These are phyloP conservation scores for Amphiprion clarkii DNA, from an alignment of 2,797 vertebrate species.

Conservation along the genomic window DNA sequence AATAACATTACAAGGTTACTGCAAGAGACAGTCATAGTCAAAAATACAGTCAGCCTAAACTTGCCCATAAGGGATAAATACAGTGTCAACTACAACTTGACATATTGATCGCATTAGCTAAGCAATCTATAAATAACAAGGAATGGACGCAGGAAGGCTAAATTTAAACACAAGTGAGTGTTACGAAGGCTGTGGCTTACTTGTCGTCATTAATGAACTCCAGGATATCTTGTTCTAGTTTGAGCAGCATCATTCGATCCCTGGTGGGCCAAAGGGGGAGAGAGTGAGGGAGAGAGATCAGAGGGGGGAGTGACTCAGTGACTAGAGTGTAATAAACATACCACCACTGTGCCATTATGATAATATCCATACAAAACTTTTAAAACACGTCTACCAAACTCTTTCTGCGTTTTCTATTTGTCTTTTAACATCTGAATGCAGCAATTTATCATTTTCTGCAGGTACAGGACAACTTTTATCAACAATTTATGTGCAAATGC, in stretches of 20 bases:
- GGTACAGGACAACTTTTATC: background rate
- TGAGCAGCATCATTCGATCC: conserved; percentile 99
- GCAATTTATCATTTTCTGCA: background rate
- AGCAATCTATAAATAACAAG: conserved; percentile 61
- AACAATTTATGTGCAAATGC: background rate
- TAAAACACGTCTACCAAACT: background rate
- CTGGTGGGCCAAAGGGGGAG: conserved; percentile 76
- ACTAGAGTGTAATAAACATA: conserved; percentile 18
- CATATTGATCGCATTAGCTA: conserved; percentile 49
- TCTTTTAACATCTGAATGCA: background rate
- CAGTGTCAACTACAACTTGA: conserved; percentile 35
- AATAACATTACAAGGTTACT: conserved; percentile 15
- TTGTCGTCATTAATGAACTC: conserved; percentile 98
- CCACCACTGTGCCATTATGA: background rate
- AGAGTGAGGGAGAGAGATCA: conserved; percentile 15
- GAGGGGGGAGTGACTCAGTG: conserved; percentile 10
- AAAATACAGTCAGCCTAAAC: conserved; percentile 27
- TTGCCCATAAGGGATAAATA: conserved; percentile 1
- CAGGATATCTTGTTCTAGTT: conserved; percentile 99
- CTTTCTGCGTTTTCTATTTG: background rate
- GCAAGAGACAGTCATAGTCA: conserved; percentile 17
- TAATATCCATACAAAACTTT: background rate
- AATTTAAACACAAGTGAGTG: conserved; percentile 65
- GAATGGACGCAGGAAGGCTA: conserved; percentile 45
- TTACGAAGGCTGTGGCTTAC: conserved; percentile 85